Base-by-base conservation (phyloP, 2,888 invertebrate species). In the Agrotis segetum region DNA sequence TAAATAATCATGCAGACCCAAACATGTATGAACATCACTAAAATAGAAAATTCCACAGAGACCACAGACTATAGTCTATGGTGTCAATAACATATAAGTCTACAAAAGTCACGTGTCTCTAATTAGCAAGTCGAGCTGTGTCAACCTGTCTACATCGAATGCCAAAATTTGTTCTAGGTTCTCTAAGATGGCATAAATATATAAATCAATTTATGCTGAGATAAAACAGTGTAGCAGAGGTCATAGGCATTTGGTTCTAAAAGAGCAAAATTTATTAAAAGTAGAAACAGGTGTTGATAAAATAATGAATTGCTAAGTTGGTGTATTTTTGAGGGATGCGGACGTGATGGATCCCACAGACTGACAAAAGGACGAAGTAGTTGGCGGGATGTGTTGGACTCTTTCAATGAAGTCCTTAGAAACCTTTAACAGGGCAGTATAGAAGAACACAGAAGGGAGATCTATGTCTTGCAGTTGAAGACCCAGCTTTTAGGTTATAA, bases 41-140 rank as follows among this genome's bases (percentile, higher is more conserved):
- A 84, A 86, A 88, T 85, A 87, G 87, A 87, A 82, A 78, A 79
- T 77, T 82, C 73, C 77, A 73, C 64, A 74, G 69, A 71, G 66
- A 81, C 71, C 79, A 71, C 62, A 78, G 78, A 71, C 63, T 64
- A 77, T 79, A 76, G 86, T 89, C 72, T 62, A 79, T 82, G 77
- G 87, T 89, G 91, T 89, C 88, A 90, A 87, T 89, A 89, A 89
- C 87, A 85, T 87, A 86, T 82, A 85, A 55, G 74, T 80, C 74
- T 67, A 80, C 40, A 61, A 77, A 77, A 78, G 68, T 73, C 79
- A 80, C 88, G 83, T 87, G 87, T 88, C 88, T 86, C 83, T 83
- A 76, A 91, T 92, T 91, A 91, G 88, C 89, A 88, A 86, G 75
- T 81, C 71, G 63, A 64, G 74, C 62, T 68, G 72, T 78, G 84